Percentiles rank a stretch among this genome's conserved stretches.
Conservation (phyloP, 2,113 vertebrate genomes). For the Neoarius graeffei region DNA sequence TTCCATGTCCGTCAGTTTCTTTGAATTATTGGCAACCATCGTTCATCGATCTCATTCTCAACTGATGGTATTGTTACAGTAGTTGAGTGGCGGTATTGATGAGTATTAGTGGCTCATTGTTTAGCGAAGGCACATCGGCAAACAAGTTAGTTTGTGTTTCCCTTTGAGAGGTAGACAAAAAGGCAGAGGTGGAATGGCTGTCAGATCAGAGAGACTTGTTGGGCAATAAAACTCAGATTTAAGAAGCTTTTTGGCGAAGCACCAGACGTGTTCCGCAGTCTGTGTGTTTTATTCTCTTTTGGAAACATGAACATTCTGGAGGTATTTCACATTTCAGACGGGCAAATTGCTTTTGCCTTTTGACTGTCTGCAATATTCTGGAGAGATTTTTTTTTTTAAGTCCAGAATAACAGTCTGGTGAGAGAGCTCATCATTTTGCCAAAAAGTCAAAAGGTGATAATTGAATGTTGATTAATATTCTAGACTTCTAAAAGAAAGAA, state of each 20-base stretch:
- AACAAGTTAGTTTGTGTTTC: conserved; percentile 25
- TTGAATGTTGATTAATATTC: not conserved
- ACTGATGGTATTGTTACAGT: conserved; percentile 14
- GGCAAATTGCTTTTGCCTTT: conserved; percentile 16
- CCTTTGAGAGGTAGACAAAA: conserved; percentile 22
- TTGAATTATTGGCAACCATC: not conserved
- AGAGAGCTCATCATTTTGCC: not conserved
- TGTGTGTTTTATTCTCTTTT: conserved; percentile 18
- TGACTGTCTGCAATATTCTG: conserved; percentile 8
- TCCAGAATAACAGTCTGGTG: not conserved
- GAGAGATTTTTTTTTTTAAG: not conserved
- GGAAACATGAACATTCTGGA: conserved; percentile 11
- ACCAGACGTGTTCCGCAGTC: not conserved
- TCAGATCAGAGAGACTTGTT: conserved; percentile 7
- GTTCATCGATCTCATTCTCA: conserved; percentile 29
- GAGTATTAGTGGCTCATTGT: conserved; percentile 5
- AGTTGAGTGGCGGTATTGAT: not conserved
- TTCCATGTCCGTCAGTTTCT: not conserved
- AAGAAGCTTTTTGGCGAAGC: conserved; percentile 18
- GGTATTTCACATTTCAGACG: not conserved
- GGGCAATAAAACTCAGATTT: conserved; percentile 20
- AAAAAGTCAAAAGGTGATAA: not conserved
- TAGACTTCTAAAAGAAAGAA: not conserved
- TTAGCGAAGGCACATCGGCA: not conserved
- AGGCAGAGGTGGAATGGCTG: not conserved